Evolutionary conservation across 2,888 invertebrate species (phyloP).

Genomic region (Siphlonurus alternatus): DNA sequence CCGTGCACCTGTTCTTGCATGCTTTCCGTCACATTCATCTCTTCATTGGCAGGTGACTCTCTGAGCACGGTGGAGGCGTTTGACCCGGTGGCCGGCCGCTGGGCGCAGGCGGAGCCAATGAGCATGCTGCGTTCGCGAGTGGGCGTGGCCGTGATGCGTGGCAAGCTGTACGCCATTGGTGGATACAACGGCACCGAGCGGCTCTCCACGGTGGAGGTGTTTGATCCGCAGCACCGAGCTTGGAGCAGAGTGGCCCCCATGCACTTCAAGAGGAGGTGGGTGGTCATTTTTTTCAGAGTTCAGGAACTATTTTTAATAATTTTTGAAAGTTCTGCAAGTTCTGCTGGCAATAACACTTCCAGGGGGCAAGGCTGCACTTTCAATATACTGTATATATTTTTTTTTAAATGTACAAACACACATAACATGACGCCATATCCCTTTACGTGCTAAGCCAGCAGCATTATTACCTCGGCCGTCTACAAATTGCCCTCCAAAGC

Average conservation of each 20-base stretch:
- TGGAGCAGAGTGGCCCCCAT: slow-evolving; percentile 67
- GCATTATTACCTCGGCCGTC: too few relatives aligned
- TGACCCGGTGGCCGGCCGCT: slow-evolving; percentile 49
- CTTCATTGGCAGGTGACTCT: slow-evolving; percentile 42
- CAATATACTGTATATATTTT: too few relatives aligned
- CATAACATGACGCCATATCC: too few relatives aligned
- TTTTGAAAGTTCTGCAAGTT: too few relatives aligned
- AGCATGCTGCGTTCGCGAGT: slow-evolving; percentile 66
- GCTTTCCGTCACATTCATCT: too few relatives aligned
- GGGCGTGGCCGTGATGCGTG: slow-evolving; percentile 67
- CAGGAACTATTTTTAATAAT: neutral
- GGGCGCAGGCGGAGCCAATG: slow-evolving; percentile 69
- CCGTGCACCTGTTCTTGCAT: too few relatives aligned
- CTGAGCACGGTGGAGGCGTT: slow-evolving; percentile 71
- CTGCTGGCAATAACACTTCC: too few relatives aligned
- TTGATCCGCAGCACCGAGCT: slow-evolving; percentile 49
- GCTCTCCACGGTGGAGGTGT: slow-evolving; percentile 68
- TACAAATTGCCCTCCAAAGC: too few relatives aligned
- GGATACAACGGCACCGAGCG: slow-evolving; percentile 75
- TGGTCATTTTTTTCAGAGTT: slow-evolving; percentile 7
- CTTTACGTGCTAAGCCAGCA: too few relatives aligned
- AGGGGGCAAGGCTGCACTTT: too few relatives aligned
- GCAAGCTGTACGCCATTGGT: slow-evolving; percentile 61
- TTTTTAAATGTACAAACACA: too few relatives aligned
- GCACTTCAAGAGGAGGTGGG: slow-evolving; percentile 65